Conservation (phyloP, 2,888 invertebrate genomes). For the Drosophila stalkeri region DNA sequence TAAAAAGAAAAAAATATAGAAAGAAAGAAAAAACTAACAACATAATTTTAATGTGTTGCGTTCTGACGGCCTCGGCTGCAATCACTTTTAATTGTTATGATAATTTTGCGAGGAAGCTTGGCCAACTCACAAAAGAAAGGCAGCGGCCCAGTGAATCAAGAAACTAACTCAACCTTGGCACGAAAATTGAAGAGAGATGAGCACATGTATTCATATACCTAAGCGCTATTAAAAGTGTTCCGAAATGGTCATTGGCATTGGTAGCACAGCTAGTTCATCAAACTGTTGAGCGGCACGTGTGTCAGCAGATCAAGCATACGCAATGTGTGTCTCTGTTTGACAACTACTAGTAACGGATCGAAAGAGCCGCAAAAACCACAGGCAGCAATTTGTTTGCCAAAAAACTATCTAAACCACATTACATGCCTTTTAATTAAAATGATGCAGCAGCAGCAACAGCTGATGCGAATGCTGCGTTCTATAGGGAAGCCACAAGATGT, state of each 20-base stretch:
- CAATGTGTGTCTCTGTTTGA: constrained; percentile 13
- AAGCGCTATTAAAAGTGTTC: constrained; percentile 51
- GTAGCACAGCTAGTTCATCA: constrained; percentile 43
- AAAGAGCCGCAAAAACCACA: constrained; percentile 33
- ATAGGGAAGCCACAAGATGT: constrained; percentile 52
- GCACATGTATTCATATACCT: not conserved
- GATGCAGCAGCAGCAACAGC: constrained; percentile 69
- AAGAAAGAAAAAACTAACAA: constrained; percentile 32
- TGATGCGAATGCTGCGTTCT: constrained; percentile 29
- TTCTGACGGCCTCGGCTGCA: constrained; percentile 62
- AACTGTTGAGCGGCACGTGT: constrained; percentile 42
- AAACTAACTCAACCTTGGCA: constrained; percentile 47
- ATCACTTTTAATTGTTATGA: constrained; percentile 73
- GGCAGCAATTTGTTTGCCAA: constrained; percentile 24
- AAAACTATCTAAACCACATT: constrained; percentile 5
- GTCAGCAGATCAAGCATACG: constrained; percentile 42
- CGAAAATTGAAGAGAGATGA: constrained; percentile 22
- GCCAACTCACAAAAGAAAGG: constrained; percentile 52
- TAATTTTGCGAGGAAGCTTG: constrained; percentile 64
- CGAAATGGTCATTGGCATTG: constrained; percentile 26
- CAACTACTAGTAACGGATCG: not conserved
- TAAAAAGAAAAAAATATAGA: not conserved
- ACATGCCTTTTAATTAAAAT: constrained; percentile 68
- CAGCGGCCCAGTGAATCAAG: constrained; percentile 43
- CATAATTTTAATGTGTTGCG: constrained; percentile 49